Evolutionary conservation across 2,797 vertebrate species (phyloP).

Genomic region (Spea hammondii): DNA sequence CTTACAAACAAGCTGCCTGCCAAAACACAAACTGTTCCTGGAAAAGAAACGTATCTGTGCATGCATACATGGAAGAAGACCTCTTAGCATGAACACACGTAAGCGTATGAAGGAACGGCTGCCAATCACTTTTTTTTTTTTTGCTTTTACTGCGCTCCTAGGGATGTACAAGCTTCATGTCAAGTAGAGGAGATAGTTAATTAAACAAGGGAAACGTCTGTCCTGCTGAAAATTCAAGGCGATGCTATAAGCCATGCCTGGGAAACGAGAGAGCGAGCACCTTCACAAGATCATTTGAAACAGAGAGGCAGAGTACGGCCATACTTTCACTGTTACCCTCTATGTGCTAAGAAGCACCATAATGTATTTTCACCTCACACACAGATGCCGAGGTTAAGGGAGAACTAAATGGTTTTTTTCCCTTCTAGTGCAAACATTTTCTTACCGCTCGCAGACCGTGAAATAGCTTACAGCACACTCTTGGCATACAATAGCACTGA

Average conservation of each 20-base stretch:
- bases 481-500: not conserved
- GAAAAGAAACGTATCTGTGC: conserved; percentile 25
- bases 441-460: conserved; percentile 30
- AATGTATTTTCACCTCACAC: conserved; percentile 27
- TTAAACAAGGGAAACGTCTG: conserved; percentile 31
- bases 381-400: conserved; percentile 25
- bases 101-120: not conserved
- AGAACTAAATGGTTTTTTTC: conserved; percentile 35
- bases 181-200: conserved; percentile 27
- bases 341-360: conserved; percentile 1
- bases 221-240: conserved; percentile 39
- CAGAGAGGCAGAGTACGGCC: conserved; percentile 27
- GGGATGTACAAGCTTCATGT: conserved; percentile 3
- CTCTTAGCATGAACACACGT: conserved; percentile 10
- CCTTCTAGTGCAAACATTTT: conserved; percentile 35
- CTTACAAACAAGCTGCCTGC: conserved; percentile 40
- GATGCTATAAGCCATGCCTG: conserved; percentile 29
- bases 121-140: conserved; percentile 2
- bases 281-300: conserved; percentile 40
- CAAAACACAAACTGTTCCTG: conserved; percentile 38
- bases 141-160: conserved; percentile 6
- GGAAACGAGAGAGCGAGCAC: conserved; percentile 38
- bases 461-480: conserved; percentile 27
- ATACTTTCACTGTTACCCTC: conserved; percentile 28
- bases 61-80: conserved; percentile 25